phyloP scores from a whole-genome alignment of 2,888 invertebrate genomes.

The Chloromyia formosa region DNA sequence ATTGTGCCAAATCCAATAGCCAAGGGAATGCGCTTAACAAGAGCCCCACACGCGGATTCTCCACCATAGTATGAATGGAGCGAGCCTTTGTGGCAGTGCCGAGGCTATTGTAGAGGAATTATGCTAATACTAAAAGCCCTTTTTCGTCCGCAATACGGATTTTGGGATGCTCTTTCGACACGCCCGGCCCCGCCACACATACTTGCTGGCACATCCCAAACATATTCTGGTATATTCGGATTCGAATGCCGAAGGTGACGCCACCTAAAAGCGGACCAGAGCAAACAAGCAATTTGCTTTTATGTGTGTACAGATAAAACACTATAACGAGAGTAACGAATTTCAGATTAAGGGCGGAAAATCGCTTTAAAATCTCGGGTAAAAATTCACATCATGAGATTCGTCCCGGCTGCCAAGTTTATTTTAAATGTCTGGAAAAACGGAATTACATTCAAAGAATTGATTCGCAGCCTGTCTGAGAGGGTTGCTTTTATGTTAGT shows the following conservation, averaged over 20 bases:
- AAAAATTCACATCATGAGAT: background rate
- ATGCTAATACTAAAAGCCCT: constrained; percentile 34
- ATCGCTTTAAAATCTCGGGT: constrained; percentile 37
- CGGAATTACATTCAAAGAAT: constrained; percentile 28
- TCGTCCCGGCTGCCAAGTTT: constrained; percentile 18
- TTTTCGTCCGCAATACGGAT: constrained; percentile 26
- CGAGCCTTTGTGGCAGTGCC: constrained; percentile 3
- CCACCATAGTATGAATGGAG: constrained; percentile 5
- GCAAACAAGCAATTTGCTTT: constrained; percentile 33
- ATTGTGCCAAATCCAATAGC: constrained; percentile 26
- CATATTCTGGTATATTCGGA: background rate
- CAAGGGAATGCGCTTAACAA: background rate
- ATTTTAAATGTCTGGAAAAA: constrained; percentile 25
- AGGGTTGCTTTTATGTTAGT: background rate
- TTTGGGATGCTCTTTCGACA: background rate
- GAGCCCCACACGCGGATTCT: background rate
- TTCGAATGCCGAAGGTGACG: background rate
- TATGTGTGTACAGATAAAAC: constrained; percentile 8
- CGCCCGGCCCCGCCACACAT: background rate
- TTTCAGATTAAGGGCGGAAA: constrained; percentile 29
- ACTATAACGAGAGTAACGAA: constrained; percentile 24
- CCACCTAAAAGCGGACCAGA: background rate
- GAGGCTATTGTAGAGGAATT: constrained; percentile 34
- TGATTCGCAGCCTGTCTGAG: constrained; percentile 22
- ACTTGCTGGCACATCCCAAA: background rate